phyloP scores from a whole-genome alignment of 2,888 invertebrate genomes.

The Hirtodrosophila cameraria region DNA sequence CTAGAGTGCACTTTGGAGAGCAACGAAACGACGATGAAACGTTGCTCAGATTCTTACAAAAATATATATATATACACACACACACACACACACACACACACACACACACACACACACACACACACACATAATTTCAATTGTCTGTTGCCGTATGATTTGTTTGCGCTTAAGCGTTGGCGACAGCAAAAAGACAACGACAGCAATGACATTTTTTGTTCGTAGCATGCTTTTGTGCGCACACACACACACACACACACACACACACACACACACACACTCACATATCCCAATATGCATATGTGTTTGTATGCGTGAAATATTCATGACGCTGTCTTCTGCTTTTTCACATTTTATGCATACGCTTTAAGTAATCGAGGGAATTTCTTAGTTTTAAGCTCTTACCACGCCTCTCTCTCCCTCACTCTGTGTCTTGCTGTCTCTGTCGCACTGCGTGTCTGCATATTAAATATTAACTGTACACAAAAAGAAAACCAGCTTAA shows the following conservation, averaged over 20 bases:
- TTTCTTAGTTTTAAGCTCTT: conserved; percentile 49
- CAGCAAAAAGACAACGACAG: conserved; percentile 61
- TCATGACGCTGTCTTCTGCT: conserved; percentile 54
- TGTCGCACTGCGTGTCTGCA: no score
- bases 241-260: conserved; percentile 9
- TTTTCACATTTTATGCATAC: conserved; percentile 18
- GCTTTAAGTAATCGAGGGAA: conserved; percentile 58
- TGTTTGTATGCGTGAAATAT: conserved; percentile 62
- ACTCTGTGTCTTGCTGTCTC: no score
- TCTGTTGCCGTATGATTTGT: conserved; percentile 72
- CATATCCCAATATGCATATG: conserved; percentile 26
- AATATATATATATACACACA: conserved; percentile 36
- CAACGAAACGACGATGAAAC: conserved; percentile 1
- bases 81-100: conserved; percentile 5
- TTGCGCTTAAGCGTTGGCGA: conserved; percentile 66
- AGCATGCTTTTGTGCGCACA: conserved; percentile 39
- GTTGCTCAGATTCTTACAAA: conserved; percentile 7
- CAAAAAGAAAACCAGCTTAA: no score
- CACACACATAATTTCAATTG: conserved; percentile 60
- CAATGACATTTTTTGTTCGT: conserved; percentile 31
- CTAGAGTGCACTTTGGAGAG: conserved; percentile 76
- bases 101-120: conserved; percentile 12
- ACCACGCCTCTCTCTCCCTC: conserved; percentile 13
- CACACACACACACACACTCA: neutral
- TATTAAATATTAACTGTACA: conserved; percentile 55